phyloP scores from a whole-genome alignment of 2,888 invertebrate genomes.

The Cerceris rybyensis region DNA sequence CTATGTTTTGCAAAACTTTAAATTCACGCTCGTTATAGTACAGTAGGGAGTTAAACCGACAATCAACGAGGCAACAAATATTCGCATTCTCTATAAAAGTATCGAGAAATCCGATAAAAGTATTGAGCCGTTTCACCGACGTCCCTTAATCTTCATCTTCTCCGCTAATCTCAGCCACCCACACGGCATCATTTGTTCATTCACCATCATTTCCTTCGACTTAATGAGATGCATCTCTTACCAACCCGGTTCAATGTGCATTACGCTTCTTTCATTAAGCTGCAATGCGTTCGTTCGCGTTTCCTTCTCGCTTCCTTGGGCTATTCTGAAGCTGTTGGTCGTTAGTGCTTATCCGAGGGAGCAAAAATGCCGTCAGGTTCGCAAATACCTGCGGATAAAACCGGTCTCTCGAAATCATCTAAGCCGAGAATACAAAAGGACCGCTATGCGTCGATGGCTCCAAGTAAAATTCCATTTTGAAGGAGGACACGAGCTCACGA shows the following conservation, averaged over 20 bases:
- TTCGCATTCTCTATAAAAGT: not conserved
- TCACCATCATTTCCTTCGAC: conserved; percentile 50
- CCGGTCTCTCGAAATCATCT: conserved; percentile 58
- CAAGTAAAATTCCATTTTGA: conserved; percentile 23
- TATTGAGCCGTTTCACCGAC: conserved; percentile 25
- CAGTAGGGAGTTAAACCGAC: no score
- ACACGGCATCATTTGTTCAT: conserved; percentile 44
- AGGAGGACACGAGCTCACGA: conserved; percentile 2
- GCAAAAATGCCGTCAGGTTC: conserved; percentile 22
- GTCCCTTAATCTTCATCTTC: not conserved
- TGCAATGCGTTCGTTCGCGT: not conserved
- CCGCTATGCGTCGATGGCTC: not conserved
- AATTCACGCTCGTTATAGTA: no score
- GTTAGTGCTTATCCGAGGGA: conserved; percentile 13
- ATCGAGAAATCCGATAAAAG: conserved; percentile 1
- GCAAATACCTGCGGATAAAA: conserved; percentile 54
- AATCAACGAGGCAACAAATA: not conserved
- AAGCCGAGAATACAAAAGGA: conserved; percentile 33
- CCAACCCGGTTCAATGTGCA: conserved; percentile 31
- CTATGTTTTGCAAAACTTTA: no score
- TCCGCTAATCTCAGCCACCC: conserved; percentile 24
- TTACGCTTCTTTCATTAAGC: conserved; percentile 36
- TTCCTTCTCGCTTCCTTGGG: conserved; percentile 2
- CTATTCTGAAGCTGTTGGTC: conserved; percentile 4
- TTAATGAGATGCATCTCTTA: conserved; percentile 46